Evolutionary conservation across 2,113 vertebrate species (phyloP).

Genomic region (Cnemophilus loriae): DNA sequence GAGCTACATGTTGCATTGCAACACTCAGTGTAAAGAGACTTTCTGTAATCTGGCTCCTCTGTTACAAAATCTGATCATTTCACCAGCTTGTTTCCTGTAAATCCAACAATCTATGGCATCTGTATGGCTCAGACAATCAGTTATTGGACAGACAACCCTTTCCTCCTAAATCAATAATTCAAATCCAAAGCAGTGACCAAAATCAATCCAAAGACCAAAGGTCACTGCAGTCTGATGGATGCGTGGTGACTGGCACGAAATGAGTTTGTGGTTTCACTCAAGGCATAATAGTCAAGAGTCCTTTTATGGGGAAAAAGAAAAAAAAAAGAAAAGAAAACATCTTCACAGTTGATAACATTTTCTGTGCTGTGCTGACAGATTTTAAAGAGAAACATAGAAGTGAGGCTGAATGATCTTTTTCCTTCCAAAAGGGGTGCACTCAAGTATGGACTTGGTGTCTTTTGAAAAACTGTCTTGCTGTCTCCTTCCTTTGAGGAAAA

Average conservation of each 20-base stretch:
- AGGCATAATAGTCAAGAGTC: not conserved
- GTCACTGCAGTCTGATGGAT: conserved; percentile 34
- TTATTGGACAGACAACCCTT: not conserved
- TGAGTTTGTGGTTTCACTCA: not conserved
- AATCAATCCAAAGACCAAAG: conserved; percentile 29
- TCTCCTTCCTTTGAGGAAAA: not conserved
- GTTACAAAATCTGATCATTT: not conserved
- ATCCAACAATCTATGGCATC: not conserved
- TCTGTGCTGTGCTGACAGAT: not conserved
- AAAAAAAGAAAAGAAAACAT: not conserved
- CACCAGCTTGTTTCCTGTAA: not conserved
- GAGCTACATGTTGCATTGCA: not conserved
- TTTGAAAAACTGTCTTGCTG: not conserved
- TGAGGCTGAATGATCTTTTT: not conserved
- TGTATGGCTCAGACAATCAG: not conserved
- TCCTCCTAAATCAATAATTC: conserved; percentile 19
- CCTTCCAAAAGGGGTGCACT: not conserved
- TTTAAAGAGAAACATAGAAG: not conserved
- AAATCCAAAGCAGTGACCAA: conserved; percentile 33
- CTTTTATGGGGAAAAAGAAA: not conserved
- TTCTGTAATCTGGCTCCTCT: not conserved
- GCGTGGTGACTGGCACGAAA: not conserved
- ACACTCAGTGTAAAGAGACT: not conserved
- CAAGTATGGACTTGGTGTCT: not conserved
- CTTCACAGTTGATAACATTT: not conserved